Evolutionary conservation across 1,140 invertebrate species (phyloP), one percentile per base, ranked within the genome.

Genomic region (Trypoxylus dichotomus): DNA sequence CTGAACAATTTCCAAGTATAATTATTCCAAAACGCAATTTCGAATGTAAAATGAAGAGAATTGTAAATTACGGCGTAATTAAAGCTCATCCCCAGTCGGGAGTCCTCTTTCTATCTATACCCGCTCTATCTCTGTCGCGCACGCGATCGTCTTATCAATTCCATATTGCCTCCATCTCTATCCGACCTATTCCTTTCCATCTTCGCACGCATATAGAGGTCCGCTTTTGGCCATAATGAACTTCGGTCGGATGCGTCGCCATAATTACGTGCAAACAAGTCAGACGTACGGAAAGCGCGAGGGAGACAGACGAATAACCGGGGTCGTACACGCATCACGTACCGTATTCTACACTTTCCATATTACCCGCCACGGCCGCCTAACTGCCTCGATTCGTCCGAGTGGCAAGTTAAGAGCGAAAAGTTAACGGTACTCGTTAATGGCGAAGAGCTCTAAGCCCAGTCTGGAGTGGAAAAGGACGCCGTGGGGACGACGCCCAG

Each of bases 191-290:
- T 54, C 47, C 11, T 19, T 19, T n/a, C 3, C 47, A 54, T 54
- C 19, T 54, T n/a, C 47, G 19, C 47, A 15, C 47, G 8, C 21
- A 24, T 29, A 68, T 8, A 27, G 60, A 68, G 60, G 11, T 15
- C 7, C 72, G 19, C 74, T 77, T 77, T 79, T 42, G 79, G 71
- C 74, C 75, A 77, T 81, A 83, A 82, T 81, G 79, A 83, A 83
- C 81, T 81, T 60, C 74, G 77, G 77, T 71, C 76, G 79, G 80
- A 82, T 81, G 82, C 79, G 81, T 82, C 80, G 77, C 81, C 81
- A 82, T 83, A 83, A 83, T 82, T 83, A 83, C 80, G 82, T 82
- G 81, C 81, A 83, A 83, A 83, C 82, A 82, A 82, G 81, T 83
- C 81, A 80, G 79, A 77, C 79, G 79, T 80, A 68, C 21, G 24